Evolutionary conservation across 1,140 invertebrate genomes (phyloP), one percentile per base, ranked within the genome.

Genomic region (Brevipalpus yothersi): DNA sequence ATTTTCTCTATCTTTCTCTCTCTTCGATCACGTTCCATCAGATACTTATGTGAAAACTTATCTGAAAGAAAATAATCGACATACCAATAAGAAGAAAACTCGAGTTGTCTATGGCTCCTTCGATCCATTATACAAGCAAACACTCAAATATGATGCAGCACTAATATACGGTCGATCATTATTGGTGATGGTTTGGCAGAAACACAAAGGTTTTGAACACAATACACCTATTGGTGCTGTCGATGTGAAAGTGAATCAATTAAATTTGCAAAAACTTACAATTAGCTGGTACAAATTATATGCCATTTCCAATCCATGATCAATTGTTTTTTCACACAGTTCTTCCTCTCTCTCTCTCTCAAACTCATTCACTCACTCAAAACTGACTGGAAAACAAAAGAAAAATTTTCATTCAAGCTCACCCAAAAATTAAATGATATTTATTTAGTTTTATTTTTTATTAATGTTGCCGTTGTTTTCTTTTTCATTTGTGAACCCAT

Each of bases 1-100:
- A 31, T 57, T 2, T 42, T n/a, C 4, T 57, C n/a, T n/a, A n/a
- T n/a, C n/a, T 15, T 13, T 21, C 4, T 57, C 15, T 19, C 17
- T 4, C 43, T n/a, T 41, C 56, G 17, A 42, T 57, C 8, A 10
- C 9, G 8, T 42, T 42, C 43, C 2, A 19, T 17, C 78, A 75
- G 88, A 92, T 68, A 91, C 87, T 4, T 94, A 93, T 72, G 86
- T 92, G 55, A 93, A 93, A 73, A 91, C 86, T 54, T 92, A 91
- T 69, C 73, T 94, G 40, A 79, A 85, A 41, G 85, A 89, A 65
- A 84, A 84, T 40, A 82, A 86, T 55, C 80, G 83, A 63, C 82
- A 83, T 78, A 72, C 90, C 57, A 84, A 89, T 67, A 92, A 91
- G 69, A 81, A 86, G 62, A 94, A 93, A 70, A 93, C 88, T 0